Evolutionary conservation across 2,888 invertebrate species (phyloP).

Genomic region (Ochropleura leucogaster): DNA sequence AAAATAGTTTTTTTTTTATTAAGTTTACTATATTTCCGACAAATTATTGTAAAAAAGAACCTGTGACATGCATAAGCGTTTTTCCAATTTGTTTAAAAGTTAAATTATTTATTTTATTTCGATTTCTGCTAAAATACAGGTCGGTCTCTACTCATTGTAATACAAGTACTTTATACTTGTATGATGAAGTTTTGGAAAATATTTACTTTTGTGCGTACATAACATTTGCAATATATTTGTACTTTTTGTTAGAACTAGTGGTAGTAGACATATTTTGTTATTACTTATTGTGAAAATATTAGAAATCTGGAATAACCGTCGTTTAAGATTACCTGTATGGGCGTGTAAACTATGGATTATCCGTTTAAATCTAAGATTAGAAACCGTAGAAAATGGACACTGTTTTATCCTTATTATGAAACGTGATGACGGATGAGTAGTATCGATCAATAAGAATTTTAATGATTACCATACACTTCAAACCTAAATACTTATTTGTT

Average conservation of each 20-base stretch:
- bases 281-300: slow-evolving; percentile 33
- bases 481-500: slow-evolving; percentile 32
- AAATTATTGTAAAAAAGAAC: too few species aligned
- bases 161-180: slow-evolving; percentile 22
- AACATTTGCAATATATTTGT: slow-evolving; percentile 48
- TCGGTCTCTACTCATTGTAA: slow-evolving; percentile 20
- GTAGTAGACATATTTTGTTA: slow-evolving; percentile 20
- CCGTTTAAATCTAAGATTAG: slow-evolving; percentile 1
- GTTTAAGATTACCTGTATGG: slow-evolving; percentile 15
- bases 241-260: slow-evolving; percentile 36
- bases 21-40: not conserved
- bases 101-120: too few species aligned
- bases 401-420: slow-evolving; percentile 1
- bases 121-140: not conserved
- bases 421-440: slow-evolving; percentile 1
- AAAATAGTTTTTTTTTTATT: not conserved
- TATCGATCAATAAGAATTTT: slow-evolving; percentile 31
- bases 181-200: slow-evolving; percentile 37
- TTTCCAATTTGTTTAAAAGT: too few species aligned
- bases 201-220: slow-evolving; percentile 38
- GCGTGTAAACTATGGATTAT: slow-evolving; percentile 17
- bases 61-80: too few species aligned
- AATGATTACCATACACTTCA: slow-evolving; percentile 29
- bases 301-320: slow-evolving; percentile 34
- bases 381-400: slow-evolving; percentile 13